A percentile compares a stretch with the other conserved stretches of the same genome.
Evolutionary conservation across 2,797 vertebrate genomes (phyloP).

Genomic region (Acanthiza pusilla): DNA sequence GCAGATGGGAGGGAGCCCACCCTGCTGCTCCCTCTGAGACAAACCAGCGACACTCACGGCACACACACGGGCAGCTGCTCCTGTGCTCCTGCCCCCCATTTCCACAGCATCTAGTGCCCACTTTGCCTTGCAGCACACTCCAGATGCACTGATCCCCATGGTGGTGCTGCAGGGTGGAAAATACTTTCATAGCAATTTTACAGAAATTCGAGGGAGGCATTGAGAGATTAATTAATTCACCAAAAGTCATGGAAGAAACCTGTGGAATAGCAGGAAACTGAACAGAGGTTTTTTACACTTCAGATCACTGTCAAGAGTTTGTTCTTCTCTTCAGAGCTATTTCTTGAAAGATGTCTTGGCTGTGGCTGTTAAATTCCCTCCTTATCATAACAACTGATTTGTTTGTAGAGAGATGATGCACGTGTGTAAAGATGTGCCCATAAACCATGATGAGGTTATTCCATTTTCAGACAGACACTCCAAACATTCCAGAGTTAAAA

Average conservation of each 20-base stretch:
- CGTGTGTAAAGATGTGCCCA: not conserved
- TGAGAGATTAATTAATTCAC: not conserved
- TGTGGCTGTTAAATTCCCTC: not conserved
- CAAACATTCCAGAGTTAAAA: not conserved
- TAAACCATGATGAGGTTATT: not conserved
- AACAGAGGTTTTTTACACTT: not conserved
- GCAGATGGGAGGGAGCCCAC: not conserved
- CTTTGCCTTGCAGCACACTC: not conserved
- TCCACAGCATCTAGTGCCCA: not conserved
- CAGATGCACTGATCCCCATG: not conserved
- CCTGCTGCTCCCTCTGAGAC: not conserved
- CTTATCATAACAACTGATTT: not conserved
- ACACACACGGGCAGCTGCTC: not conserved
- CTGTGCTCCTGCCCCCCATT: not conserved
- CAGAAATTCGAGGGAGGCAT: not conserved
- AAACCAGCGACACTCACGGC: not conserved
- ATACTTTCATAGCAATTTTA: not conserved
- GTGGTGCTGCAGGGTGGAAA: not conserved
- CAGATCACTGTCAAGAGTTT: not conserved
- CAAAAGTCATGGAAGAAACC: not conserved
- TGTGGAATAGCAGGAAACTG: not conserved
- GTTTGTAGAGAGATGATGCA: not conserved
- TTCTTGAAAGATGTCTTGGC: not conserved
- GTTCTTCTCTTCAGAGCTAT: not conserved
- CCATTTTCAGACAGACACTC: not conserved